phyloP scores from a whole-genome alignment of 2,113 vertebrate species.

The Loxodonta africana region DNA sequence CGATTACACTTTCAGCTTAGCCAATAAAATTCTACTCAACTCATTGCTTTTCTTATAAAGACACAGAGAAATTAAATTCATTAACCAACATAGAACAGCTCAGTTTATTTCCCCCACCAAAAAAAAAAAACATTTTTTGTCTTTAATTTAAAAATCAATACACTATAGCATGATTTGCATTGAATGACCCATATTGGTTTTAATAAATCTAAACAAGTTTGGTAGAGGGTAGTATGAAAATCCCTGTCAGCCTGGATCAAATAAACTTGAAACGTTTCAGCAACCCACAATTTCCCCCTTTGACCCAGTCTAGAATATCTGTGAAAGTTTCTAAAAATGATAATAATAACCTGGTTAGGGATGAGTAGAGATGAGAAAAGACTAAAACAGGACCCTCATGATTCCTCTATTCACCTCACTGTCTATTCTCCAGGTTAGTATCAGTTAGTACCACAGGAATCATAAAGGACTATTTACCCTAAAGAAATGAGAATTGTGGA shows the following conservation, averaged over 20 bases:
- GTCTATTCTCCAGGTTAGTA: not conserved
- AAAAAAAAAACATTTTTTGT: not conserved
- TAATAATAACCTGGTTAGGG: not conserved
- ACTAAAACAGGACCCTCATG: not conserved
- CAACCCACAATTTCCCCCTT: not conserved
- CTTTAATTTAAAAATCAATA: not conserved
- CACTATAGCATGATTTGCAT: not conserved
- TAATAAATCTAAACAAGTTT: not conserved
- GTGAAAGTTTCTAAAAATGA: not conserved
- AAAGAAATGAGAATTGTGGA: constrained; percentile 19
- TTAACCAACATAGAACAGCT: constrained; percentile 23
- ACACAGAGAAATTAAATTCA: constrained; percentile 31
- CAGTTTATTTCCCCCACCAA: not conserved
- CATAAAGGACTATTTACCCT: not conserved
- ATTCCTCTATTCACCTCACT: not conserved
- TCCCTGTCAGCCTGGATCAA: not conserved
- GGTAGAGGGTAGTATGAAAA: not conserved
- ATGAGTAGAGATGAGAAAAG: not conserved
- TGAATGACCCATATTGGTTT: constrained; percentile 36
- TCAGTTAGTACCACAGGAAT: not conserved
- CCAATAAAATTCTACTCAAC: too few relatives aligned
- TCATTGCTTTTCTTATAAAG: constrained; percentile 30
- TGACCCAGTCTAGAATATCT: not conserved
- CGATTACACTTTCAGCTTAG: not conserved
- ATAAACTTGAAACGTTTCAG: not conserved